These are phyloP conservation scores for Enteromius fasciolatus DNA, from an alignment of 2,797 vertebrate genomes.

Conservation along the genomic window DNA sequence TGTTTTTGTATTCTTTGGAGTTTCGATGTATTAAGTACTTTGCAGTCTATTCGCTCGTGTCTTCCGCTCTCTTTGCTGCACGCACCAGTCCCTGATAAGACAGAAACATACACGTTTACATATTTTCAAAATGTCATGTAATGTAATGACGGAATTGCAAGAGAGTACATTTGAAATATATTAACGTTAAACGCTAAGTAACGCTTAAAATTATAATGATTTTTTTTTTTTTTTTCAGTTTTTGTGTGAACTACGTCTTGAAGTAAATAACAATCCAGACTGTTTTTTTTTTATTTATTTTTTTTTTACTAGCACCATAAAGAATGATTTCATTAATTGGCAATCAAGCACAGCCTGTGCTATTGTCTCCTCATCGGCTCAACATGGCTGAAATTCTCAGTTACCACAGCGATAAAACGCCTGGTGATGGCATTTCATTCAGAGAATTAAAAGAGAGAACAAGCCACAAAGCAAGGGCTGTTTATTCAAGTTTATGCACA, in stretches of 20 bases:
- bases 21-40: too few species aligned
- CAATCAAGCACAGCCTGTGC: constrained; percentile 40
- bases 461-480: constrained; percentile 86
- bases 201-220: neutral
- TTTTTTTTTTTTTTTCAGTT: neutral
- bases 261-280: neutral
- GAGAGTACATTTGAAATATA: neutral
- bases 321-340: constrained; percentile 35
- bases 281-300: neutral
- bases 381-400: constrained; percentile 79
- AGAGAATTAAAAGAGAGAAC: constrained; percentile 74
- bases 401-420: constrained; percentile 86
- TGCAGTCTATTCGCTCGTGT: too few species aligned
- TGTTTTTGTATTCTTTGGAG: too few species aligned
- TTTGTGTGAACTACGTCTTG: neutral
- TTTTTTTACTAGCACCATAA: neutral
- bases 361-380: constrained; percentile 45
- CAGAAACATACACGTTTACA: neutral
- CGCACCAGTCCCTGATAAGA: too few species aligned
- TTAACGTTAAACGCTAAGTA: neutral
- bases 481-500: constrained; percentile 85
- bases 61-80: too few species aligned
- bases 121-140: neutral
- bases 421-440: constrained; percentile 87
- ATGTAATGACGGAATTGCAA: neutral